phyloP scores from a whole-genome alignment of 2,888 invertebrate genomes.

The Thecophora atra region DNA sequence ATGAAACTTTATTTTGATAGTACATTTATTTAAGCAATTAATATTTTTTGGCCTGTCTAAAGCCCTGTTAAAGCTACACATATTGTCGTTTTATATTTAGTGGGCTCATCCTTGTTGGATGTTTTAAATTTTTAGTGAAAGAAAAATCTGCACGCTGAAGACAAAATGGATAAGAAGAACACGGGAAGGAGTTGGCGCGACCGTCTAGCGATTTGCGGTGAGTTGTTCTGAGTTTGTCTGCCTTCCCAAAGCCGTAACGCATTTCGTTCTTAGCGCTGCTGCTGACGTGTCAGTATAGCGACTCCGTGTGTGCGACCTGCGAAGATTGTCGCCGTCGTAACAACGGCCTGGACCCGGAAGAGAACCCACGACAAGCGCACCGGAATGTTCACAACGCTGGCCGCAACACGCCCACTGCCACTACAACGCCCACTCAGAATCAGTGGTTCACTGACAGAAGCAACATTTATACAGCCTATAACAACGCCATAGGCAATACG shows the following conservation, averaged over 20 bases:
- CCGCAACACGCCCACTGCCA: too few relatives aligned
- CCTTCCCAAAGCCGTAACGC: not conserved
- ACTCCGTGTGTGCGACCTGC: not conserved
- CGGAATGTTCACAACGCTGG: not conserved
- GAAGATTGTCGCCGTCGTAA: not conserved
- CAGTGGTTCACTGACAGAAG: not conserved
- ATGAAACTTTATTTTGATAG: too few relatives aligned
- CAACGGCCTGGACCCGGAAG: not conserved
- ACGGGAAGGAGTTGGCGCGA: not conserved
- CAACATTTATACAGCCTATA: not conserved
- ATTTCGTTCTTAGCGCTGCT: constrained; percentile 20
- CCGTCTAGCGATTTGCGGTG: constrained; percentile 24
- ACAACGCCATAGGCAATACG: too few relatives aligned
- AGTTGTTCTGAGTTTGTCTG: not conserved
- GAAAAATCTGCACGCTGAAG: not conserved
- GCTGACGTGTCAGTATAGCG: not conserved
- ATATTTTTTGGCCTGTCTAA: not conserved
- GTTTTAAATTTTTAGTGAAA: constrained; percentile 17
- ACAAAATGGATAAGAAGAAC: constrained; percentile 2
- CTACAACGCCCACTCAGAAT: too few relatives aligned
- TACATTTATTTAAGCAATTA: not conserved
- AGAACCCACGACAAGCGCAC: not conserved
- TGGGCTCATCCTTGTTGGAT: constrained; percentile 5
- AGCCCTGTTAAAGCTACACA: too few relatives aligned
- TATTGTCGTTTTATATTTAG: not conserved